Conservation (phyloP, 2,113 vertebrate genomes). For the Ammodytes marinus region DNA sequence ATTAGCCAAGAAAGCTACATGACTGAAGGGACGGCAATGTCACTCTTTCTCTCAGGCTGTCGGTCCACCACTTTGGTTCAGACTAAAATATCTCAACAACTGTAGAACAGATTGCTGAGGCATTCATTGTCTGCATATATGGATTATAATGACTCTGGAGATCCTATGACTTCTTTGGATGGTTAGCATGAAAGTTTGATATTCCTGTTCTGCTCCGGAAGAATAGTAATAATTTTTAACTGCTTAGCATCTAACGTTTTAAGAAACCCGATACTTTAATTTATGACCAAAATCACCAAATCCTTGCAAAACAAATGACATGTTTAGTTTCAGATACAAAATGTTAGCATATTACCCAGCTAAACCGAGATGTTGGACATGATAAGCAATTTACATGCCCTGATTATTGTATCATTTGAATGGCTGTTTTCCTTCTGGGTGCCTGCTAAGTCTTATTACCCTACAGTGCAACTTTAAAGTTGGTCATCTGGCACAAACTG, state of each 20-base stretch:
- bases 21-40: background rate
- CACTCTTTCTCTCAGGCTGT: background rate
- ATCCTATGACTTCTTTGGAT: background rate
- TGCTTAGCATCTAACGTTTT: too few species aligned
- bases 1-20: background rate
- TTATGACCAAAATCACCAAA: background rate
- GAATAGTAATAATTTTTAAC: background rate
- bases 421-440: background rate
- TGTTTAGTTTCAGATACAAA: background rate
- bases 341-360: background rate
- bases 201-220: background rate
- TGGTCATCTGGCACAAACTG: conserved; percentile 16
- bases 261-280: background rate
- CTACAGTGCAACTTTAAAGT: conserved; percentile 8
- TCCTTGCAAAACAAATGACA: background rate
- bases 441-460: background rate
- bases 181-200: background rate
- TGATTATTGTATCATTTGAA: background rate
- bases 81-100: background rate
- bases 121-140: too few species aligned
- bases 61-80: background rate
- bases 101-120: background rate
- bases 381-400: background rate
- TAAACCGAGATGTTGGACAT: background rate
- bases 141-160: too few species aligned